Evolutionary conservation across 1,140 invertebrate genomes (phyloP).

Genomic region (Wiebesia pumilae): DNA sequence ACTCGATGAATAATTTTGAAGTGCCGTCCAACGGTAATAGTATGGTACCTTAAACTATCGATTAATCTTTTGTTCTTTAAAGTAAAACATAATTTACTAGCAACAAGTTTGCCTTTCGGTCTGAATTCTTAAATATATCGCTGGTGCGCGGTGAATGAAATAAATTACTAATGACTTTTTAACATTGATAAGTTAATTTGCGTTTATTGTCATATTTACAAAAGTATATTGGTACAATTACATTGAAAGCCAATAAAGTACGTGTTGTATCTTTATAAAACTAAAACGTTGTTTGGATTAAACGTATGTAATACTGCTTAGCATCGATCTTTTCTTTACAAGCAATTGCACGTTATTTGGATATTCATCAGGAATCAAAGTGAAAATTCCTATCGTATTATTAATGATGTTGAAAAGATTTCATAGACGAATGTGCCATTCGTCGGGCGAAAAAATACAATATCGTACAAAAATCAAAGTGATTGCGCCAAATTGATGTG

Average conservation of each 20-base stretch:
- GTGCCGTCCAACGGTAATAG: neutral
- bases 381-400: constrained; percentile 1
- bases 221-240: constrained; percentile 50
- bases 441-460: neutral
- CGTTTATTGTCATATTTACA: constrained; percentile 53
- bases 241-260: constrained; percentile 48
- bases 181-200: constrained; percentile 49
- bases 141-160: neutral
- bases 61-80: neutral
- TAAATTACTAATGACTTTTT: constrained; percentile 35
- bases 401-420: neutral
- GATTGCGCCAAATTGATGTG: neutral
- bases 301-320: constrained; percentile 44
- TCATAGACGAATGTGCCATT: neutral
- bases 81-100: neutral
- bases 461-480: neutral
- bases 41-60: neutral
- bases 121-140: neutral
- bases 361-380: constrained; percentile 20
- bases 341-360: constrained; percentile 38
- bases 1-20: neutral
- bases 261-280: constrained; percentile 37
- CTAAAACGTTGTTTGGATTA: constrained; percentile 36
- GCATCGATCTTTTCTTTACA: constrained; percentile 20
- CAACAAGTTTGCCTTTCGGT: neutral